A percentile compares a stretch with the other conserved stretches of the same genome.
Evolutionary conservation across 2,888 invertebrate species (phyloP).

Genomic region (Ophioninae sp.): DNA sequence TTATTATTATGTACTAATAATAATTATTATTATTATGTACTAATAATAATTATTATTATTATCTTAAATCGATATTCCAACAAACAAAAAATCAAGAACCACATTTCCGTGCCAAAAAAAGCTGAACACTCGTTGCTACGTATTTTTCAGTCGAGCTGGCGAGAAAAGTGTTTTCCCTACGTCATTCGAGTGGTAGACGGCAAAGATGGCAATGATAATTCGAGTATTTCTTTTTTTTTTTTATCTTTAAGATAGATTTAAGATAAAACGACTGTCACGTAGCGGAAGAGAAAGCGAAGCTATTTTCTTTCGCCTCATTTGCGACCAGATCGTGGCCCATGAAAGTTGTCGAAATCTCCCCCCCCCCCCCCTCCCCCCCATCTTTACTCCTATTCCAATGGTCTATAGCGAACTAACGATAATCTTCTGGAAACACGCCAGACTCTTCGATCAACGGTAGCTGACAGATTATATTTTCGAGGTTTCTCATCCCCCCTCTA

Average conservation of each 20-base stretch:
- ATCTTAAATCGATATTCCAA: too few species aligned
- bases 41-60: too few species aligned
- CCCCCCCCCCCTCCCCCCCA: not conserved
- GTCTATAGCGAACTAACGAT: slow-evolving; percentile 53
- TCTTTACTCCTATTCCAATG: too few species aligned
- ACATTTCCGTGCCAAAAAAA: not conserved
- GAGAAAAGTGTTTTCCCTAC: not conserved
- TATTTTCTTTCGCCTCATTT: slow-evolving; percentile 60
- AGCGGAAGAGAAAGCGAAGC: slow-evolving; percentile 39
- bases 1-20: too few species aligned
- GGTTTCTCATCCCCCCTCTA: too few species aligned
- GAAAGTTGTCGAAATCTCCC: slow-evolving; percentile 39
- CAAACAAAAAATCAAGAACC: not conserved
- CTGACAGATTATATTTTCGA: slow-evolving; percentile 69
- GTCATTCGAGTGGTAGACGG: not conserved
- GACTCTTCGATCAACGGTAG: slow-evolving; percentile 43
- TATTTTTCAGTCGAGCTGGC: not conserved
- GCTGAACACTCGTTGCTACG: not conserved
- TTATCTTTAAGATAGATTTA: not conserved
- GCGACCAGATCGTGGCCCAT: slow-evolving; percentile 40
- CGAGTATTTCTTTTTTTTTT: not conserved
- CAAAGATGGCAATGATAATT: slow-evolving; percentile 21
- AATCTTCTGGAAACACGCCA: slow-evolving; percentile 58
- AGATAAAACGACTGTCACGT: slow-evolving; percentile 10
- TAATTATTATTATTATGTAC: too few species aligned